Percentiles rank a stretch among this genome's conserved stretches.
phyloP scores from a whole-genome alignment of 2,113 vertebrate genomes.

The Phaetusa simplex region DNA sequence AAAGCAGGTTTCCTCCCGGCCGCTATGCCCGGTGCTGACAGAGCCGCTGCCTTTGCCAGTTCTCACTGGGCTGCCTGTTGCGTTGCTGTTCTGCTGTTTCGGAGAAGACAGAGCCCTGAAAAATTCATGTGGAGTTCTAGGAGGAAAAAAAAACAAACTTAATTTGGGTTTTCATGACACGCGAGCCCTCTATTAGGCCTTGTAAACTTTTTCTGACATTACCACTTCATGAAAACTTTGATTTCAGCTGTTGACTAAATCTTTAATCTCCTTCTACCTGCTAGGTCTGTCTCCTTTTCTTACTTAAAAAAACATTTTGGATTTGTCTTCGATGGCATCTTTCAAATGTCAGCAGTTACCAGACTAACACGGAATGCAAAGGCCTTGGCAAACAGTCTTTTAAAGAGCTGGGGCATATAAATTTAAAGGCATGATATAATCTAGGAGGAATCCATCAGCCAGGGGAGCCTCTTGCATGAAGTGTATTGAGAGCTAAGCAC shows the following conservation, averaged over 20 bases:
- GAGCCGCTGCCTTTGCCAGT: neutral
- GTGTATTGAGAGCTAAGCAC: slow-evolving; percentile 58
- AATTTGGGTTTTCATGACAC: slow-evolving; percentile 40
- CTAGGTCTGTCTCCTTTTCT: slow-evolving; percentile 41
- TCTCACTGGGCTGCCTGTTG: accelerated
- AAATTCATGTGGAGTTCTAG: neutral
- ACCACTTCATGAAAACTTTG: slow-evolving; percentile 58
- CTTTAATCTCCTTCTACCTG: slow-evolving; percentile 51
- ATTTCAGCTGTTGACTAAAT: slow-evolving; percentile 50
- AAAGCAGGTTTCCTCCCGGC: neutral
- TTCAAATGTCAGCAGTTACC: slow-evolving; percentile 65
- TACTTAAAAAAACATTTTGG: slow-evolving; percentile 42
- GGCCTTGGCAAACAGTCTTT: slow-evolving; percentile 55
- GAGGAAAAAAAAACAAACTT: neutral
- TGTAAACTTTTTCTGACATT: slow-evolving; percentile 61
- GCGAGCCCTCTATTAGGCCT: slow-evolving; percentile 32
- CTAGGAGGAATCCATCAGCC: slow-evolving; percentile 61
- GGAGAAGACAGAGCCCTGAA: neutral
- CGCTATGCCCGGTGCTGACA: accelerated
- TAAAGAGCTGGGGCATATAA: slow-evolving; percentile 50
- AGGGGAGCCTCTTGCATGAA: slow-evolving; percentile 47
- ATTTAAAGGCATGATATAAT: slow-evolving; percentile 64
- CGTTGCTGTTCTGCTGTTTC: neutral
- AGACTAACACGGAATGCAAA: slow-evolving; percentile 50
- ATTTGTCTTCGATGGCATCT: slow-evolving; percentile 56